Conservation (phyloP, 2,888 invertebrate genomes). For the Monopis laevigella region DNA sequence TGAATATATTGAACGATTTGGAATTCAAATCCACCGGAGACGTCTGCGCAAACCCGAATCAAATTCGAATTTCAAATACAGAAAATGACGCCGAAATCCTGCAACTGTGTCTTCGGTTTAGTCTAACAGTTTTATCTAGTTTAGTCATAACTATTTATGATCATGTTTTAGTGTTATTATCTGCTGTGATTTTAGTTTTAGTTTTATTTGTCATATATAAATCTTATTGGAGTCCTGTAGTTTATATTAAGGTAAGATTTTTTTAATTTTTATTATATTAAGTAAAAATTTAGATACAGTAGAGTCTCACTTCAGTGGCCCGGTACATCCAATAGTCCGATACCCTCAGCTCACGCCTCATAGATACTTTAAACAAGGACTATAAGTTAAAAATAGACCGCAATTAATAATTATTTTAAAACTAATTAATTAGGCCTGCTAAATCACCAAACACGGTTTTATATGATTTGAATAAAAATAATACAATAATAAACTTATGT, state of each 20-base stretch:
- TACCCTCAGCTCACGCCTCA: too few species aligned
- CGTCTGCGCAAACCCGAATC: neutral
- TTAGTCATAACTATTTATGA: slow-evolving; percentile 19
- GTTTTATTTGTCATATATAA: slow-evolving; percentile 31
- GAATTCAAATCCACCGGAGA: slow-evolving; percentile 1
- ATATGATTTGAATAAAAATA: too few species aligned
- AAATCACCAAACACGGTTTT: too few species aligned
- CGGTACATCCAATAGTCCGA: too few species aligned
- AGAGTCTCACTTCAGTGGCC: too few species aligned
- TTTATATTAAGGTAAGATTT: slow-evolving; percentile 38
- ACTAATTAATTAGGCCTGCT: too few species aligned
- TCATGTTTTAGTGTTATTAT: slow-evolving; percentile 22
- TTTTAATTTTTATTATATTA: slow-evolving; percentile 3
- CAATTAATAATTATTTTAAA: too few species aligned
- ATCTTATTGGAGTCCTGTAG: slow-evolving; percentile 33
- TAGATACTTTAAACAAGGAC: too few species aligned
- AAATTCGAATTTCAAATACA: neutral
- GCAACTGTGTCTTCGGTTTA: neutral
- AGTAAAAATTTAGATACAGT: too few species aligned
- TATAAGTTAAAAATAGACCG: too few species aligned
- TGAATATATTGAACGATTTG: neutral
- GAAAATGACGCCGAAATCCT: neutral
- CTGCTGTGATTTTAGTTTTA: slow-evolving; percentile 25
- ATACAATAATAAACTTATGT: too few species aligned
- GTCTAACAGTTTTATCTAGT: neutral